Percentiles rank a stretch among this genome's conserved stretches.
phyloP scores from a whole-genome alignment of 2,888 invertebrate species.

The Lepidochrysops patricia region DNA sequence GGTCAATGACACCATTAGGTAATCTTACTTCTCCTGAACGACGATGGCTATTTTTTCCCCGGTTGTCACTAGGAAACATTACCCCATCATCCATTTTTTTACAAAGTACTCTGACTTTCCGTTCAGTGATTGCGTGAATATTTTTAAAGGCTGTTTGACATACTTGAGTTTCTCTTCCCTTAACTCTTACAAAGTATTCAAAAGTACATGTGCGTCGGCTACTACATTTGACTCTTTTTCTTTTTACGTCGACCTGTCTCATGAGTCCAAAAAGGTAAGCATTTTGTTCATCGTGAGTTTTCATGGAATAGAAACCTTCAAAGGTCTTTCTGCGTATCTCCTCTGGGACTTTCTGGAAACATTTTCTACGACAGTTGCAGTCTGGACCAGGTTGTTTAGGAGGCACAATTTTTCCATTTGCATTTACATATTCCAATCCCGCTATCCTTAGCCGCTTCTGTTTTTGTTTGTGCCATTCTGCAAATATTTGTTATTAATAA shows the following conservation, averaged over 20 bases:
- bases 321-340: slow-evolving; percentile 67
- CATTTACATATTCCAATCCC: slow-evolving; percentile 71
- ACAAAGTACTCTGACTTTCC: slow-evolving; percentile 72
- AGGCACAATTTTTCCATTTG: slow-evolving; percentile 73
- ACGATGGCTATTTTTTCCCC: slow-evolving; percentile 71
- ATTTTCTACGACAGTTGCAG: slow-evolving; percentile 69
- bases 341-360: slow-evolving; percentile 68
- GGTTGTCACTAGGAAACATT: slow-evolving; percentile 73
- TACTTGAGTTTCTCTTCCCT: slow-evolving; percentile 72
- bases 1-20: slow-evolving; percentile 60
- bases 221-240: slow-evolving; percentile 71
- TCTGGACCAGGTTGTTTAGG: slow-evolving; percentile 70
- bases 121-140: slow-evolving; percentile 73
- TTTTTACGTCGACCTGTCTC: slow-evolving; percentile 72
- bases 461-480: slow-evolving; percentile 76
- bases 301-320: slow-evolving; percentile 72
- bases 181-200: slow-evolving; percentile 72
- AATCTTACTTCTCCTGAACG: slow-evolving; percentile 68
- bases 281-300: slow-evolving; percentile 75
- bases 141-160: slow-evolving; percentile 75
- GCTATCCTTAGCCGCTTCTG: slow-evolving; percentile 72
- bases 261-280: slow-evolving; percentile 74
- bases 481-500: slow-evolving; percentile 27
- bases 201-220: slow-evolving; percentile 72
- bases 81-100: slow-evolving; percentile 76